Evolutionary conservation across 1,140 invertebrate genomes (phyloP), one percentile per base, ranked within the genome.

Genomic region (Delia radicum): DNA sequence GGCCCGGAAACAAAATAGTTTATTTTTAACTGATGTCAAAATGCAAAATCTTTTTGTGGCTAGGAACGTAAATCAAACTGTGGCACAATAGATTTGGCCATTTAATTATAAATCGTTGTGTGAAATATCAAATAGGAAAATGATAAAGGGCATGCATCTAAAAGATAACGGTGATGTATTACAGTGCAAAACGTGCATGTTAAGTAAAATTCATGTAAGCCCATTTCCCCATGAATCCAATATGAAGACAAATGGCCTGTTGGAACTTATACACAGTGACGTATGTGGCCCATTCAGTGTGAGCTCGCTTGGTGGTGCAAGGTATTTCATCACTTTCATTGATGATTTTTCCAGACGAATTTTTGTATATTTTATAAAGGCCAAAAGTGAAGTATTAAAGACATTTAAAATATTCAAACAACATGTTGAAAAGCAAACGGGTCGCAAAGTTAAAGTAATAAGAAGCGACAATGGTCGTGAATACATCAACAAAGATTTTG

Each of bases 181-280:
- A 13, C 6, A 77, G 15, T 81, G 80, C 76, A 75, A 72, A 78
- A 72, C 75, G 15, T 80, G 79, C 67, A 75, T 69, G 75, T 73
- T 79, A 75, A 78, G 69, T 8, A 82, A 82, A 79, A 79, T 80
- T 76, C 78, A 65, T 13, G 37, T 79, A 42, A 67, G 75, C 21
- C 77, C 78, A n/a, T 83, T 80, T 77, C 77, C 76, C 65, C 27
- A 76, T 15, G 26, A 10, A 3, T 48, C 72, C 4, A 21, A 62
- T 28, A 71, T 48, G 15, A 13, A 24, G 5, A 18, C 65, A 28
- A 37, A 77, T 15, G 65, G 62, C 5, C 27, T 75, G 26, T 61
- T 77, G 27, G 85, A 88, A 73, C 31, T 87, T 15, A 83, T 89
- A 46, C 86, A 88, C 77, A 79, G 78, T 8, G 87, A 89, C 81